phyloP scores from a whole-genome alignment of 2,797 vertebrate species.

The Fratercula arctica region DNA sequence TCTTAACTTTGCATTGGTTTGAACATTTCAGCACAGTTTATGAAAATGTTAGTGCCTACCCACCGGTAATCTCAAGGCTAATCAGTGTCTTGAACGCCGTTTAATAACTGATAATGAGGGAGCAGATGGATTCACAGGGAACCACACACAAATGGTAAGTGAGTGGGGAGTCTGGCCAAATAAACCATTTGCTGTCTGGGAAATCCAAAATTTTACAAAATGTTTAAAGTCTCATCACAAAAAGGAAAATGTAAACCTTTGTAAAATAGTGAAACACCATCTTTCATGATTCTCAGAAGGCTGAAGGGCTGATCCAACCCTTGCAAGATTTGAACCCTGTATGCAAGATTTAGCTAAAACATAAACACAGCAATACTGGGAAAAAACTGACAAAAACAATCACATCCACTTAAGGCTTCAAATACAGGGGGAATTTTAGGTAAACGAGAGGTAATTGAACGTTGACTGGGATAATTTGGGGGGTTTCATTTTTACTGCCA shows the following conservation, averaged over 20 bases:
- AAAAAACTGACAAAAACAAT: background rate
- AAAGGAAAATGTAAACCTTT: background rate
- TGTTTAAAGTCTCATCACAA: background rate
- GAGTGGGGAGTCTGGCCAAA: background rate
- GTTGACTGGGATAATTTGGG: background rate
- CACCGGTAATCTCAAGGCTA: background rate
- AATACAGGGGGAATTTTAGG: background rate
- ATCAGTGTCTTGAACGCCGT: background rate
- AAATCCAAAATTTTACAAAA: background rate
- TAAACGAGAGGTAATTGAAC: background rate
- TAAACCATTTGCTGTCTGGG: background rate
- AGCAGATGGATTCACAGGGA: constrained; percentile 35
- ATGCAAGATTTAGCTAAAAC: background rate
- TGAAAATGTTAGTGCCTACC: background rate
- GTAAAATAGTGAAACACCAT: background rate
- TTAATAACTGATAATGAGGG: constrained; percentile 31
- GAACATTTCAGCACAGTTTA: background rate
- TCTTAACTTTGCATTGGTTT: background rate
- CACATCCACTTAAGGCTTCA: background rate
- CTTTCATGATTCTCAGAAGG: background rate
- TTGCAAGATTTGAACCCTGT: background rate
- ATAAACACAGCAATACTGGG: background rate
- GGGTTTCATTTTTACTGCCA: background rate
- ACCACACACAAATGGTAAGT: background rate
- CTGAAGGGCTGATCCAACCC: background rate